Evolutionary conservation across 1,140 invertebrate species (phyloP).

Genomic region (Vanessa tameamea): DNA sequence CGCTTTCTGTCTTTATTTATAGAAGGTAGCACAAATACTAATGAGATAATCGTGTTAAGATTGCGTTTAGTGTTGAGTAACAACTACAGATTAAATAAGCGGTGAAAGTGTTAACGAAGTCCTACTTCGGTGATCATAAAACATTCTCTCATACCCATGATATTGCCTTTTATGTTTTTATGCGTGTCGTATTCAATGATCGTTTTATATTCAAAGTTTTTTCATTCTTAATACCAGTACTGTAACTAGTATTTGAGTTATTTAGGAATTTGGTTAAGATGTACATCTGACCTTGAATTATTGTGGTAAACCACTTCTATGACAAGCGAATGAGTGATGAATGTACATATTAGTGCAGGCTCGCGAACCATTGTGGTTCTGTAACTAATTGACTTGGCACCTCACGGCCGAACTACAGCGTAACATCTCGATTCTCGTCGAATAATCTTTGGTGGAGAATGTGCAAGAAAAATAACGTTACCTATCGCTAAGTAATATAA

Average conservation of each 20-base stretch:
- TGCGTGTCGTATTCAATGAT: no score
- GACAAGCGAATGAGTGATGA: constrained; percentile 33
- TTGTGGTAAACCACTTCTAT: constrained; percentile 41
- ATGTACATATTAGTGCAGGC: constrained; percentile 37
- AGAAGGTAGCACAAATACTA: not conserved
- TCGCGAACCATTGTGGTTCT: constrained; percentile 37
- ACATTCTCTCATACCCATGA: no score
- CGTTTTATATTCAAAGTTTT: no score
- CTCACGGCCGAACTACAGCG: constrained; percentile 34
- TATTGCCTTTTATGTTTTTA: no score
- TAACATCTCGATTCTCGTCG: constrained; percentile 12
- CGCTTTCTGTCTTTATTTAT: not conserved
- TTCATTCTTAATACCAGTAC: no score
- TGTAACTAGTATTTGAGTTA: no score
- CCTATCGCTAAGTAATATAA: not conserved
- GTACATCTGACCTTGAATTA: constrained; percentile 35
- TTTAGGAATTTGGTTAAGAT: constrained; percentile 28
- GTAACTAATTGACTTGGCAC: constrained; percentile 38
- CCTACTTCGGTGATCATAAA: no score
- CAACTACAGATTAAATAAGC: no score
- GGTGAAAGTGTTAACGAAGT: no score
- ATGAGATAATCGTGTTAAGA: no score
- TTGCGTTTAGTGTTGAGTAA: no score
- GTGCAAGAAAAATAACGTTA: not conserved
- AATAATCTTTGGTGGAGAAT: not conserved